Evolutionary conservation across 2,797 vertebrate species (phyloP), one percentile per base, ranked within the genome.

Genomic region (Synaphobranchus kaupii): DNA sequence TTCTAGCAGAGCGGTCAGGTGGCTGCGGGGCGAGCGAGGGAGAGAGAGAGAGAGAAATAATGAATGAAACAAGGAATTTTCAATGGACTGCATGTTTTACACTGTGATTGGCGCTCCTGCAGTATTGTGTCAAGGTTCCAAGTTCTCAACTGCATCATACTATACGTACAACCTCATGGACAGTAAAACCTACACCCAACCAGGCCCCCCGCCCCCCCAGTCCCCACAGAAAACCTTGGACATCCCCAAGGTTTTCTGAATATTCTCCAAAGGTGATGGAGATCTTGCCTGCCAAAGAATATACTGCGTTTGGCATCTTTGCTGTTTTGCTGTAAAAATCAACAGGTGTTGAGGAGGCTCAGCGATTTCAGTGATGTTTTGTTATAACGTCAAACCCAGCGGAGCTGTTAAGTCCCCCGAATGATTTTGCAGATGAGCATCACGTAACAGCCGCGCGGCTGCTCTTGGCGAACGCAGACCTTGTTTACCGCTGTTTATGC

Each of bases 281-380:
- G 13, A 22, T 44, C 1, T 39, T 6, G 12, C 73, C 17, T 15
- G 34, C 34, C 34, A 1, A 20, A 78, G 73, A 44, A 78, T 20
- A 22, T 78, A 47, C 34, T 39, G 78, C 78, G 25, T 47, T 50
- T 81, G 78, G 47, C 78, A 81, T 50, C 44, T 9, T 81, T 25
- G 20, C 22, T 81, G 47, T 81, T 78, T 78, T 48, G 39, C 50
- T 81, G n/a, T 81, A 17, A 17, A 78, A 78, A 78, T 78, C 34
- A 78, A 12, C 78, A 81, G 78, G 44, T 81, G 78, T 47, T 20
- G 73, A 47, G 78, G 47, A 50, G 78, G 47, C 78, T 48, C 22
- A 81, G 47, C 8, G 0, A 25, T 25, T n/a, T 31, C 25, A 81
- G 1, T 48, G 47, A 25, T 25, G 78, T n/a, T 50, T 22, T 48